Conservation (phyloP, 2,797 vertebrate genomes). For the Eurystomus glaucurus region DNA sequence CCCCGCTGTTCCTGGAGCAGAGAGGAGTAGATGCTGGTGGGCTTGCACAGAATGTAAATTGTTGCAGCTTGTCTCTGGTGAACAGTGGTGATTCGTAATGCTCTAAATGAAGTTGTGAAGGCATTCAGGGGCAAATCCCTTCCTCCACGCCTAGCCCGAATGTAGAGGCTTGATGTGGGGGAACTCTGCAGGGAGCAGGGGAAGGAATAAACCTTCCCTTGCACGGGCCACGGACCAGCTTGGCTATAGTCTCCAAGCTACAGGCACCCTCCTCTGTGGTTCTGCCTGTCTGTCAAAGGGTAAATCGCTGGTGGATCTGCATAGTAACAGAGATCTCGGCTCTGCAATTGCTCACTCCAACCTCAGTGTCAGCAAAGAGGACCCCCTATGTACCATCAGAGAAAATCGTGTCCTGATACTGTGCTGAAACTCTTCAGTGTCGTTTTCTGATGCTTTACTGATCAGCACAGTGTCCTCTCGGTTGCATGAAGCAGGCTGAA, state of each 20-base stretch:
- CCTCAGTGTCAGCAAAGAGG: background rate
- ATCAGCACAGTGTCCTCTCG: background rate
- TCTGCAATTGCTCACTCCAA: background rate
- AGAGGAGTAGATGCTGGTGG: background rate
- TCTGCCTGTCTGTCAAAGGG: background rate
- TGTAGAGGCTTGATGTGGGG: background rate
- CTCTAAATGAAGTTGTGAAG: conserved; percentile 34
- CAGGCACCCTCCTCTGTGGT: background rate
- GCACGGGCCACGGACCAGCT: background rate
- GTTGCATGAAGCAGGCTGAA: background rate
- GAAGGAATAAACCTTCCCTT: background rate
- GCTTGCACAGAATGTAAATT: conserved; percentile 18
- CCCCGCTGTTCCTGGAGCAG: background rate
- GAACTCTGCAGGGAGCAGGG: background rate
- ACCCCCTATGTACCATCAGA: background rate
- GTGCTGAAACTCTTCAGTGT: background rate
- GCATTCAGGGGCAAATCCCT: conserved; percentile 45
- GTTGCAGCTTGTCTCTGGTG: background rate
- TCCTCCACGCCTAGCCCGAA: conserved; percentile 22
- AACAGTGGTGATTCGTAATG: background rate
- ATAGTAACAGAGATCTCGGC: background rate
- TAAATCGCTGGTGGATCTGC: background rate
- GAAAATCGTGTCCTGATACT: background rate
- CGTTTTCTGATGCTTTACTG: background rate
- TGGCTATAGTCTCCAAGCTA: background rate